Evolutionary conservation across 1,140 invertebrate species (phyloP), one percentile per base, ranked within the genome.

Genomic region (Brachionus rotundiformis): DNA sequence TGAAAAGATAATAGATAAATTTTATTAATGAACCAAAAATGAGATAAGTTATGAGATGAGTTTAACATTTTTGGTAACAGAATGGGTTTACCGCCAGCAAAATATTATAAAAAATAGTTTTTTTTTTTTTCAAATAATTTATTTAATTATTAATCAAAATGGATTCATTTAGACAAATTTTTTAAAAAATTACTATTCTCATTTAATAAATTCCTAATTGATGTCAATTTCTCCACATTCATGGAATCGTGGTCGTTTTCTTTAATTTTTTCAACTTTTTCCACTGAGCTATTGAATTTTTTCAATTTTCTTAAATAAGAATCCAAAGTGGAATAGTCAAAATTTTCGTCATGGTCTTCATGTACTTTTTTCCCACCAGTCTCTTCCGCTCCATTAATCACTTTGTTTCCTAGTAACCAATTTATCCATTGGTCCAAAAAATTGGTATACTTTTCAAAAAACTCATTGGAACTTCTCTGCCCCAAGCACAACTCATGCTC

Each of bases 161-260:
- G 13, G 1, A 25, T 33, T 79, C 25, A 79, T 31, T 79, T 79
- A n/a, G 59, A 79, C 7, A 79, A 23, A 27, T 59, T 79, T 59
- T 79, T 79, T 39, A 79, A 41, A 63, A 79, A 79, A 11, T 63
- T 36, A 27, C 31, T 63, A 63, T 79, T 79, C 33, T 79, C 76
- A 59, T 25, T 54, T 27, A 79, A 63, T 19, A 77, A 49, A 59
- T 59, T 47, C 10, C 19, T 77, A 19, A 77, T 44, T 1, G 65
- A 71, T 36, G 33, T 41, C 1, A 63, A 29, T 29, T 33, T 63
- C 5, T 63, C 61, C 29, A 63, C 10, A 8, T 29, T 8, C 5
- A 25, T 16, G n/a, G 19, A 44, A 19, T 23, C 16, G 13, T 13
- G 7, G 7, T 19, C 27, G 6, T 23, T 49, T 1, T 77, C 23